Evolutionary conservation across 2,797 vertebrate species (phyloP).

Genomic region (Xenops minutus): DNA sequence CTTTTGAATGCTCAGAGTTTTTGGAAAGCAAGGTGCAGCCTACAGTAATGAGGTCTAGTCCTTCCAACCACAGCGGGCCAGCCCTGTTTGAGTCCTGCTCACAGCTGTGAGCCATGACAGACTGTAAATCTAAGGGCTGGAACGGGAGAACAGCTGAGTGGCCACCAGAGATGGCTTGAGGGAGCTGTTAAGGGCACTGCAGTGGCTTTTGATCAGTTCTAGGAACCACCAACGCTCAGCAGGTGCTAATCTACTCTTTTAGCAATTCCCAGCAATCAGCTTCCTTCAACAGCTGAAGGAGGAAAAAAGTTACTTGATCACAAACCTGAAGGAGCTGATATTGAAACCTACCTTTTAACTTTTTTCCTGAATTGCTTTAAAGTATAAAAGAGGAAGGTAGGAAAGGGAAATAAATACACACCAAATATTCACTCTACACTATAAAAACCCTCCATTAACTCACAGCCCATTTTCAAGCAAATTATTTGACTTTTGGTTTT

Average conservation of each 20-base stretch:
- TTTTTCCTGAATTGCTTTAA: neutral
- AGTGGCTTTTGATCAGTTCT: neutral
- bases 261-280: neutral
- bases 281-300: neutral
- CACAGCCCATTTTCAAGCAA: neutral
- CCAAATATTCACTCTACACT: neutral
- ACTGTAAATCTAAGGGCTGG: slow-evolving; percentile 24
- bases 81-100: neutral
- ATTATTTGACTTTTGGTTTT: neutral
- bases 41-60: neutral
- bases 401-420: neutral
- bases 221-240: neutral
- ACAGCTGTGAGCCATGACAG: neutral
- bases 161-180: neutral
- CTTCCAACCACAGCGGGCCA: neutral
- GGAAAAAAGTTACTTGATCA: neutral
- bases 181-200: neutral
- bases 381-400: neutral
- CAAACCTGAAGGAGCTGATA: neutral
- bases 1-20: neutral
- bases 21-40: neutral
- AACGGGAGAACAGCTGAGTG: slow-evolving; percentile 6
- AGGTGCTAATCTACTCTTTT: neutral
- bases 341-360: neutral
- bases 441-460: neutral